Base-by-base conservation (phyloP, 2,888 invertebrate species). In the Rotaria socialis region DNA sequence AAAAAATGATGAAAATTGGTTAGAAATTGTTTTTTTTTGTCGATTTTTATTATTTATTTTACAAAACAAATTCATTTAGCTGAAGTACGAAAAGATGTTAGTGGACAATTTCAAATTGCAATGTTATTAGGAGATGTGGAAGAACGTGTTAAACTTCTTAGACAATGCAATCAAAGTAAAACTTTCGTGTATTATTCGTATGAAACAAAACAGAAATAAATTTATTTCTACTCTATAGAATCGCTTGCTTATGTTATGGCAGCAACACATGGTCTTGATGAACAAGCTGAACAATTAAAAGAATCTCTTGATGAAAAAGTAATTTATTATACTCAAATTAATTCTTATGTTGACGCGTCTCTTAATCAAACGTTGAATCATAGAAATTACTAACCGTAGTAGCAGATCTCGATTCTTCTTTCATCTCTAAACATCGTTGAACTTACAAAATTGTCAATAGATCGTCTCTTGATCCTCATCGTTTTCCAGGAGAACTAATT, bases 1-100 rank as follows among this genome's bases (percentile, higher is more conserved):
- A 94, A 88, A 98, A 98, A 92, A 99, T 99, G 99, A 97, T 96
- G 92, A 97, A 97, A 92, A 99, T 99, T 88, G 90, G 91, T 91
- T 19, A 2, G 41, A 55, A 55, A 14, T 19, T 41, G 35, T 0
- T 52, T 11, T 27, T 52, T 80, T 80, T 56, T 84, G 47, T 75
- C 7, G 7, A 19, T 41, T 58, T 74, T 85, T 50, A 85, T 16
- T 85, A 35, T 52, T 14, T 52, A 14, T 52, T 16, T 52, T 14
- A 52, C 4, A 11, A 3, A 16, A 52, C 11, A 14, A 52, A 16
- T 52, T 16, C 14, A 89, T 89, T 60, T 88, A 91, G 98, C 99
- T 0, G 98, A 98, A 92, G 97, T 99, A 85, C 93, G 99, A 22
- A 97, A 97, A 92, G 99, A 99, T 90, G 94, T 94, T 2, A 96